phyloP scores from a whole-genome alignment of 2,113 vertebrate genomes.

The Poeciliopsis prolifica region DNA sequence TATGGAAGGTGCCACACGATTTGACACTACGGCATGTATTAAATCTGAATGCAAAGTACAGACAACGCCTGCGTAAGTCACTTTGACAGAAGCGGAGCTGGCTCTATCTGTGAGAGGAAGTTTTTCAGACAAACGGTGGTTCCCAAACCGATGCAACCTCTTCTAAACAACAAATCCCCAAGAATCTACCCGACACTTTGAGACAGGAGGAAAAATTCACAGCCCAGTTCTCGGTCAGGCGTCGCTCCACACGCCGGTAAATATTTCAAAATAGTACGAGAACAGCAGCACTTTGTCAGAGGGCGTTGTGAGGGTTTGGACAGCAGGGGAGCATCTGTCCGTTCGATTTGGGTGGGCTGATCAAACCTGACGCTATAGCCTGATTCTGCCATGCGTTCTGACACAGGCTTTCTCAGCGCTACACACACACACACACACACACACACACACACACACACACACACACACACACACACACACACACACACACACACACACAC shows the following conservation, averaged over 20 bases:
- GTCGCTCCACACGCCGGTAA: conserved; percentile 50
- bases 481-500: too few relatives aligned
- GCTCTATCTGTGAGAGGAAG: conserved; percentile 20
- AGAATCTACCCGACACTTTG: conserved; percentile 61
- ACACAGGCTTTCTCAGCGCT: conserved; percentile 11
- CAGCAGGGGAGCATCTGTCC: conserved; percentile 45
- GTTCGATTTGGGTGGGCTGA: conserved; percentile 45
- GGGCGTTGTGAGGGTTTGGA: conserved; percentile 4
- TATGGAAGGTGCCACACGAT: too few relatives aligned
- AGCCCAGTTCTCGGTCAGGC: conserved; percentile 38
- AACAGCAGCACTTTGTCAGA: conserved; percentile 39
- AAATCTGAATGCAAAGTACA: background rate
- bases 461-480: too few relatives aligned
- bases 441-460: too few relatives aligned
- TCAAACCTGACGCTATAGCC: conserved; percentile 56
- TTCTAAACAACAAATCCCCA: conserved; percentile 47
- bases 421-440: conserved; percentile 32
- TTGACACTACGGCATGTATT: too few relatives aligned
- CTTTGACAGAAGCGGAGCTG: background rate
- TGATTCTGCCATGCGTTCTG: conserved; percentile 64
- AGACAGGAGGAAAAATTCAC: conserved; percentile 40
- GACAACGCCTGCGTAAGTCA: background rate
- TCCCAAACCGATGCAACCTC: conserved; percentile 44
- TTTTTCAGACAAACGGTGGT: conserved; percentile 41
- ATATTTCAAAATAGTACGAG: conserved; percentile 54